Conservation (phyloP, 1,140 invertebrate genomes). For the Procambarus clarkii region DNA sequence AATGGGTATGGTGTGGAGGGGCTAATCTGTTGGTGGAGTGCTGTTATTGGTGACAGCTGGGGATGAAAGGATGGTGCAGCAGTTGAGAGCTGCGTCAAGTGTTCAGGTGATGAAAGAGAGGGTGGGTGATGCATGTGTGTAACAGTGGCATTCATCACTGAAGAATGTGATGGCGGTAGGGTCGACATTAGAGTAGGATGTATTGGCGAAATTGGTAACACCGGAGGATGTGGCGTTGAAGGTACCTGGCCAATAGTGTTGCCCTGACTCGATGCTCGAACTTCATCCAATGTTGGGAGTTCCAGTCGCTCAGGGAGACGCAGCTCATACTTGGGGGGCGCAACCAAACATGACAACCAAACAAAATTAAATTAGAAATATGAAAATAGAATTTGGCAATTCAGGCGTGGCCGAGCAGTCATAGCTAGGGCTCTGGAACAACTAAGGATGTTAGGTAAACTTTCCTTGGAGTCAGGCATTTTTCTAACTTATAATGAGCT, state of each 20-base stretch:
- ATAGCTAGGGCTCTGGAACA: slow-evolving; percentile 58
- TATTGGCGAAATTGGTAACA: slow-evolving; percentile 6
- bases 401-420: slow-evolving; percentile 57
- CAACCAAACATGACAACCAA: slow-evolving; percentile 66
- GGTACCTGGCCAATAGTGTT: slow-evolving; percentile 63
- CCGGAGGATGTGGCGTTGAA: slow-evolving; percentile 30
- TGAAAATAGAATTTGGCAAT: slow-evolving; percentile 12
- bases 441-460: slow-evolving; percentile 57
- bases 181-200: slow-evolving; percentile 17
- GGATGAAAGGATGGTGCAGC: slow-evolving; percentile 10
- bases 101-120: slow-evolving; percentile 1
- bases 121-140: neutral
- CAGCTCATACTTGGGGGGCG: slow-evolving; percentile 65
- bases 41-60: slow-evolving; percentile 9
- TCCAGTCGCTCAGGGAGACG: slow-evolving; percentile 63
- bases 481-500: slow-evolving; percentile 33
- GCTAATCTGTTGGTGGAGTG: slow-evolving; percentile 1
- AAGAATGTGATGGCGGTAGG: slow-evolving; percentile 23
- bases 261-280: slow-evolving; percentile 58
- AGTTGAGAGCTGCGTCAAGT: slow-evolving; percentile 11
- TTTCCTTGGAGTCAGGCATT: slow-evolving; percentile 16
- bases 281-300: slow-evolving; percentile 63
- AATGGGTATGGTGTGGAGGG: slow-evolving; percentile 7
- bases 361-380: slow-evolving; percentile 63
- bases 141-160: neutral